Base-by-base conservation (phyloP, 2,888 invertebrate species). In the Harmothoe impar region DNA sequence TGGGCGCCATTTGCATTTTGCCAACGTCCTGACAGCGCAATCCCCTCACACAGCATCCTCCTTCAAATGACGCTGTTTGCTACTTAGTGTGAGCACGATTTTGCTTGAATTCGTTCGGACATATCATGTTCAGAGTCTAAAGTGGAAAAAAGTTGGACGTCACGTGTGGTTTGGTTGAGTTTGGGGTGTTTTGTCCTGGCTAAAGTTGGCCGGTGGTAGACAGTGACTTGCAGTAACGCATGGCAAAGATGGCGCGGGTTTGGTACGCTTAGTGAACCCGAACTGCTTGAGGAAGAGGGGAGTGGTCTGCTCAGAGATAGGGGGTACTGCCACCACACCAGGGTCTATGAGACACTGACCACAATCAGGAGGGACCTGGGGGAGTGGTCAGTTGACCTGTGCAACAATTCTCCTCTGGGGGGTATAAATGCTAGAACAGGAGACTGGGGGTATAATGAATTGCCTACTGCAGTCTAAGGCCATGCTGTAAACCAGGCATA, bases 341-440 rank as follows among this genome's bases (percentile, higher is more conserved):
- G 43, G 43, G 43, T 43, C 43, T 43, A 3, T 43, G 43, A 43
- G 43, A 43, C 43, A 43, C 43, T 43, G 43, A 43, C 43, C 10
- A 43, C 43, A 7, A 10, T 10, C 43, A 3, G 10, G 43, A 43
- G 43, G 43, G 43, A 3, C 43, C 43, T 43, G 43, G 43, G 10
- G 43, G 43, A 62, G 54, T 52, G 62, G 62, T 62, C 62, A 62
- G 62, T 62, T 62, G 62, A 62, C 62, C 62, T 62, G 3, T 62
- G 7, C 23, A 62, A 62, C 62, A 62, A 62, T 62, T 20, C 62
- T 62, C 62, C 62, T 62, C 62, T n/a, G 1, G 62, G 62, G 62
- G 62, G 62, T 62, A 62, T n/a, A 62, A 62, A 20, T n/a, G 62
- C 62, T 43, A 43, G 62, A n/a, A 62, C 62, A 62, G 62, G 62